These are phyloP conservation scores for Ictalurus furcatus DNA, from an alignment of 2,113 vertebrate species.

Conservation along the genomic window DNA sequence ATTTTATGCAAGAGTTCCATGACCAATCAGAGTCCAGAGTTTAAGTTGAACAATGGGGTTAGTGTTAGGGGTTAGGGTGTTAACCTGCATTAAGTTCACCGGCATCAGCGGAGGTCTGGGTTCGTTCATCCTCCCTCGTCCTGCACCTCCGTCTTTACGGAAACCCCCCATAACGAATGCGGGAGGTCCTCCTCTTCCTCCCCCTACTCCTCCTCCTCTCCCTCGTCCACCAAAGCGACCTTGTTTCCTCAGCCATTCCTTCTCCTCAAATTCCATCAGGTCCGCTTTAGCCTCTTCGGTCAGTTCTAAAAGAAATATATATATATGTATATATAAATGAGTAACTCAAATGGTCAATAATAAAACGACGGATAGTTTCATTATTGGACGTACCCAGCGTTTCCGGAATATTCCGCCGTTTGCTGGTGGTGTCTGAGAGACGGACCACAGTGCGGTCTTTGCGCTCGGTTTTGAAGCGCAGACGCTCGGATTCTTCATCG, in stretches of 20 bases:
- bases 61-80: no score
- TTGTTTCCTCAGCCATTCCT: conserved; percentile 86
- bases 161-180: conserved; percentile 80
- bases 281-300: conserved; percentile 95
- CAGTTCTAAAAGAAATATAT: conserved; percentile 76
- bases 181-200: conserved; percentile 72
- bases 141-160: conserved; percentile 74
- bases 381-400: conserved; percentile 79
- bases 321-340: neutral
- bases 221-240: conserved; percentile 78
- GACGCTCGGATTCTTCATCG: conserved; percentile 85
- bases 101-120: conserved; percentile 81
- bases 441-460: conserved; percentile 91
- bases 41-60: no score
- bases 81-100: conserved; percentile 85
- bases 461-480: conserved; percentile 94
- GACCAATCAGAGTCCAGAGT: neutral
- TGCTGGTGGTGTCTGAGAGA: conserved; percentile 84
- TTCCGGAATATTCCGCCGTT: conserved; percentile 94
- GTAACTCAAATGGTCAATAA: neutral
- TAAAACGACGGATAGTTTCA: neutral
- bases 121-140: conserved; percentile 83
- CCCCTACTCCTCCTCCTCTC: conserved; percentile 68
- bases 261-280: conserved; percentile 87
- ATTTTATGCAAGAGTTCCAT: no score